Evolutionary conservation across 1,140 invertebrate genomes (phyloP).

Genomic region (Macrosteles quadrilineatus): DNA sequence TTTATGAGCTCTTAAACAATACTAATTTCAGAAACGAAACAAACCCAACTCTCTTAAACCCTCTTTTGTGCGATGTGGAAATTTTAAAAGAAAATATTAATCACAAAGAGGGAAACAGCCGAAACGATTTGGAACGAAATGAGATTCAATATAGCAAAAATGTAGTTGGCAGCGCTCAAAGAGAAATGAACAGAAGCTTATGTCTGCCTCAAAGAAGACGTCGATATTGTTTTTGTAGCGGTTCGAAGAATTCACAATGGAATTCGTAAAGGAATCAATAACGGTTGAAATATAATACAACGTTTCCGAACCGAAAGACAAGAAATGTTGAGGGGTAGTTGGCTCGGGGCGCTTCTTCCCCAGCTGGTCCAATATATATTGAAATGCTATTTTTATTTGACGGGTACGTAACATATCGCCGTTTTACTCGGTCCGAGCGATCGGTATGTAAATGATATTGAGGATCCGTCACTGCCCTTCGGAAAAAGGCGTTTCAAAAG

Average conservation of each 20-base stretch:
- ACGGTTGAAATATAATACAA: conserved; percentile 25
- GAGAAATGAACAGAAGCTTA: neutral
- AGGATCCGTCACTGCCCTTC: conserved; percentile 4
- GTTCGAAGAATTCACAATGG: conserved; percentile 10
- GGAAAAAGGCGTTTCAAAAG: too few relatives aligned
- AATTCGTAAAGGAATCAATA: conserved; percentile 25
- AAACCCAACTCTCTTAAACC: too few relatives aligned
- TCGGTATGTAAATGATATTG: conserved; percentile 13
- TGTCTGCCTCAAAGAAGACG: neutral
- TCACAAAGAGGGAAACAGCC: neutral
- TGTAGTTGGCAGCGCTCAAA: conserved; percentile 3
- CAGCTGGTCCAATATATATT: conserved; percentile 18
- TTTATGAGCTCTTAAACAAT: too few relatives aligned
- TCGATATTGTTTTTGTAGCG: conserved; percentile 25
- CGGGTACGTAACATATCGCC: conserved; percentile 10
- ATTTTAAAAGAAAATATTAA: neutral
- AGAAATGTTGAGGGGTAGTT: conserved; percentile 1
- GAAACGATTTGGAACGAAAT: conserved; percentile 2
- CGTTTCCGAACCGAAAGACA: conserved; percentile 23
- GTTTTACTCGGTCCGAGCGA: neutral
- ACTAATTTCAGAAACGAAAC: too few relatives aligned
- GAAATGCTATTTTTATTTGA: conserved; percentile 21
- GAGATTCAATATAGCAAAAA: conserved; percentile 18
- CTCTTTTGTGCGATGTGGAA: too few relatives aligned
- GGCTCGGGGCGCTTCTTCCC: neutral